Evolutionary conservation across 2,888 invertebrate genomes (phyloP).

Genomic region (Rugalucina vietnamica): DNA sequence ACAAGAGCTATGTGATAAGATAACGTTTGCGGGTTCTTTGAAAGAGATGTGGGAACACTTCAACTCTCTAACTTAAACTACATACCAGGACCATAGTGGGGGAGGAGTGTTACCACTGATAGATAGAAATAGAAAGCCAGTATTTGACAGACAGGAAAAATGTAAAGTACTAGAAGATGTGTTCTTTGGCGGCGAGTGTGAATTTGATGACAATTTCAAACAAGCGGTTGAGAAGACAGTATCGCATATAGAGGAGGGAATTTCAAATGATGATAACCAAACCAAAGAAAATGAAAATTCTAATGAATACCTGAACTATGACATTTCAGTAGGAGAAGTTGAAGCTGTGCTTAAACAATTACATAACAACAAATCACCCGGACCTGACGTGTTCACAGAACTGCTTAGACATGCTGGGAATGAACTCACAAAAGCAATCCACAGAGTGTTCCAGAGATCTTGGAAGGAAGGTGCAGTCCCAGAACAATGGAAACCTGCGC

Average conservation of each 20-base stretch:
- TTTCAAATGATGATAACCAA: neutral
- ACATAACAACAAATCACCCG: neutral
- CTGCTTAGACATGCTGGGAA: neutral
- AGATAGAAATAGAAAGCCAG: neutral
- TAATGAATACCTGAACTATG: neutral
- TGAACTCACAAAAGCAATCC: neutral
- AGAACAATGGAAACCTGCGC: constrained; percentile 10
- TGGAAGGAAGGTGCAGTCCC: neutral
- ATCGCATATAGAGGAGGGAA: too few species aligned
- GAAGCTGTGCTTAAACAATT: neutral
- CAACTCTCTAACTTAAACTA: neutral
- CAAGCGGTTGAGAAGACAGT: neutral
- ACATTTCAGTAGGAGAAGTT: neutral
- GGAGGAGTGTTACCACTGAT: constrained; percentile 2
- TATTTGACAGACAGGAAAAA: neutral
- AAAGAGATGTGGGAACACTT: constrained; percentile 13
- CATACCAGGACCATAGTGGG: neutral
- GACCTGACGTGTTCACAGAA: neutral
- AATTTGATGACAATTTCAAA: neutral
- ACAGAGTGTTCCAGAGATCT: neutral
- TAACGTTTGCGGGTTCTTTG: neutral
- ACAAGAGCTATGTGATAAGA: neutral
- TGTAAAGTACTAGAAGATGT: constrained; percentile 3
- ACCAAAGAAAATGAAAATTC: neutral
- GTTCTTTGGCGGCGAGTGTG: neutral